Conservation (phyloP, 30 jellyfish, hydroid and myxozoan species). For the Aurelia aurita region DNA sequence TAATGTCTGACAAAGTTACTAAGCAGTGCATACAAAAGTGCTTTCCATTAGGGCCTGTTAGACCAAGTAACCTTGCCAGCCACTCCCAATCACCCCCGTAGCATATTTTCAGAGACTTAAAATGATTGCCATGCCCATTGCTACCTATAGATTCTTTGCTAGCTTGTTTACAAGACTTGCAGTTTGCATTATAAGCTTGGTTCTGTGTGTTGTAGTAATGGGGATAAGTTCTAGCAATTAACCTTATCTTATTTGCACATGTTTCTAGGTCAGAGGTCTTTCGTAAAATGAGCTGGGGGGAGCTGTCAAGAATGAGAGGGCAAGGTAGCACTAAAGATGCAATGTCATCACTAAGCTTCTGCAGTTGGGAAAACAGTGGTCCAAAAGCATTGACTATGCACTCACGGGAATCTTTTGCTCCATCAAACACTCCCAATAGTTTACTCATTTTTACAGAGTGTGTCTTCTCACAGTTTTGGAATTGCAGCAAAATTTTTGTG, state of each 20-base stretch:
- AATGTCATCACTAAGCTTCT: not conserved
- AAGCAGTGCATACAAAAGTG: not conserved
- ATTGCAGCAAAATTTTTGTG: not conserved
- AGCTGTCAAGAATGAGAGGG: not conserved
- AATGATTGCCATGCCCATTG: slow-evolving; percentile 12
- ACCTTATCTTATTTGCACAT: not conserved
- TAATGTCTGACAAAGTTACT: not conserved
- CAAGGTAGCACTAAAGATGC: slow-evolving; percentile 2
- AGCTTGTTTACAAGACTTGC: slow-evolving; percentile 19
- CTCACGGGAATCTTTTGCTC: slow-evolving; percentile 8
- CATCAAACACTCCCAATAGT: slow-evolving; percentile 11
- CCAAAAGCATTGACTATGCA: slow-evolving; percentile 10
- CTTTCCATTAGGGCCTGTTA: not conserved
- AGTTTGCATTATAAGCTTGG: not conserved
- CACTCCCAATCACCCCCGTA: slow-evolving; percentile 18
- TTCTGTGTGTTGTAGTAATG: slow-evolving; percentile 5
- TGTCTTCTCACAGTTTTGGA: slow-evolving; percentile 1
- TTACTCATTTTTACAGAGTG: slow-evolving; percentile 8
- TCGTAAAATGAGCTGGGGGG: too few relatives aligned
- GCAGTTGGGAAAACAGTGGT: not conserved
- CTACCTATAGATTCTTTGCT: not conserved
- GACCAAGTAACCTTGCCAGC: not conserved
- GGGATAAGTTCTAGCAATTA: not conserved
- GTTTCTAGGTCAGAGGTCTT: not conserved
- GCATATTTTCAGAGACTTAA: not conserved